Percentiles rank a stretch among this genome's conserved stretches.
phyloP scores from a whole-genome alignment of 2,888 invertebrate species.

The Hyppa rectilinea region DNA sequence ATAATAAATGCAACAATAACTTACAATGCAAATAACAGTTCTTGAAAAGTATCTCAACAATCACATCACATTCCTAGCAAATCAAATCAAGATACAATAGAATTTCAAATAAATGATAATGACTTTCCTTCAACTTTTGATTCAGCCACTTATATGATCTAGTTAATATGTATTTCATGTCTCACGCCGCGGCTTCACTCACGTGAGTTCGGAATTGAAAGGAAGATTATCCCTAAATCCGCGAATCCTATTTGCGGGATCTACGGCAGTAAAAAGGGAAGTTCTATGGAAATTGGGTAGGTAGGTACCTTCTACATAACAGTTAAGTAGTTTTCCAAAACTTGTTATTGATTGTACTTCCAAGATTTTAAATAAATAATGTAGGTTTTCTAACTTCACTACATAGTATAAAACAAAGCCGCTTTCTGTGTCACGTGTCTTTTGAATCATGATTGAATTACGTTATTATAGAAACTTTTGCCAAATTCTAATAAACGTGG shows the following conservation, averaged over 20 bases:
- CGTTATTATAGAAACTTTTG: too few relatives aligned
- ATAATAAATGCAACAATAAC: too few relatives aligned
- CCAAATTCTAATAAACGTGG: too few relatives aligned
- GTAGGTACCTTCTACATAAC: not conserved
- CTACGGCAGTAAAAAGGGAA: conserved; percentile 37
- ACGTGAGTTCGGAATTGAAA: conserved; percentile 50
- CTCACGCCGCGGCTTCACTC: conserved; percentile 13
- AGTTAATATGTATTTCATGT: conserved; percentile 42
- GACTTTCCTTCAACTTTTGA: conserved; percentile 37
- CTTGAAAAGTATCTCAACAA: not conserved
- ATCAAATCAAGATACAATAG: conserved; percentile 37
- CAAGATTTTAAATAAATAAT: too few relatives aligned
- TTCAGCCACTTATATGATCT: conserved; percentile 32
- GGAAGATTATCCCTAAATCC: conserved; percentile 55
- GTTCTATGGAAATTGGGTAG: conserved; percentile 40
- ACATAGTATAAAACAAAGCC: too few relatives aligned
- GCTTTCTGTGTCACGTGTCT: too few relatives aligned
- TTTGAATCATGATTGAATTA: too few relatives aligned
- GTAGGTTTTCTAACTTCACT: too few relatives aligned
- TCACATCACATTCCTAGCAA: conserved; percentile 14
- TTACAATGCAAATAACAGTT: not conserved
- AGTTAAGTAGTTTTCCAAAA: conserved; percentile 14
- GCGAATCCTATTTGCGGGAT: conserved; percentile 49
- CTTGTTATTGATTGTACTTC: not conserved
- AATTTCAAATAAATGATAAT: conserved; percentile 42